Evolutionary conservation across 2,888 invertebrate species (phyloP).

Genomic region (Netelia virgata): DNA sequence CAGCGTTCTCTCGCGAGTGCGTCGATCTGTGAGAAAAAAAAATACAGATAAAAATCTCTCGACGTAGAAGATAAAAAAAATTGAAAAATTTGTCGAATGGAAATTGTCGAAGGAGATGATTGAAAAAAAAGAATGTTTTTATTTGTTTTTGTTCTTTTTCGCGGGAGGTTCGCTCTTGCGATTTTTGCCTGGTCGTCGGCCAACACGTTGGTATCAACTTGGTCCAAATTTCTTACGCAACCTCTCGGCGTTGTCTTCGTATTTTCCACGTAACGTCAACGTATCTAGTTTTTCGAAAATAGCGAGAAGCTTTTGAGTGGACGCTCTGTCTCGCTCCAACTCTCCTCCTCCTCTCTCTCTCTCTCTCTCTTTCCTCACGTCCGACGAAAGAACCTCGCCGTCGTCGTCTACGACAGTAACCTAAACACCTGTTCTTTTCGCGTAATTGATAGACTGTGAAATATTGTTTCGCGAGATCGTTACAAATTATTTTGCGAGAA

Average conservation of each 20-base stretch:
- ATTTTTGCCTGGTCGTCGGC: slow-evolving; percentile 49
- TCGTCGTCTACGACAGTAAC: slow-evolving; percentile 32
- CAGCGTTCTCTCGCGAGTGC: slow-evolving; percentile 86
- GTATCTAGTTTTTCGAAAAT: slow-evolving; percentile 33
- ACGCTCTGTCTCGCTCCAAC: not conserved
- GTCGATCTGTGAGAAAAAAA: slow-evolving; percentile 86
- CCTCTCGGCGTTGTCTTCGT: slow-evolving; percentile 20
- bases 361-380: not conserved
- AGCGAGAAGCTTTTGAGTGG: not conserved
- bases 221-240: slow-evolving; percentile 68
- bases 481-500: not conserved
- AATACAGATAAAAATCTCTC: slow-evolving; percentile 15
- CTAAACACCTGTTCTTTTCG: slow-evolving; percentile 53
- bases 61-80: slow-evolving; percentile 22
- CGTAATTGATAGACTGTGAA: slow-evolving; percentile 59
- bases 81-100: not conserved
- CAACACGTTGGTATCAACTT: slow-evolving; percentile 48
- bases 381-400: slow-evolving; percentile 33
- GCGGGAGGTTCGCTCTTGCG: slow-evolving; percentile 7
- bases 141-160: not conserved
- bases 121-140: slow-evolving; percentile 18
- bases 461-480: slow-evolving; percentile 32
- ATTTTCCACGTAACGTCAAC: not conserved
- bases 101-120: not conserved
- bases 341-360: not conserved